These are phyloP conservation scores for Diarsia rubi DNA, from an alignment of 2,888 invertebrate genomes.

Conservation along the genomic window DNA sequence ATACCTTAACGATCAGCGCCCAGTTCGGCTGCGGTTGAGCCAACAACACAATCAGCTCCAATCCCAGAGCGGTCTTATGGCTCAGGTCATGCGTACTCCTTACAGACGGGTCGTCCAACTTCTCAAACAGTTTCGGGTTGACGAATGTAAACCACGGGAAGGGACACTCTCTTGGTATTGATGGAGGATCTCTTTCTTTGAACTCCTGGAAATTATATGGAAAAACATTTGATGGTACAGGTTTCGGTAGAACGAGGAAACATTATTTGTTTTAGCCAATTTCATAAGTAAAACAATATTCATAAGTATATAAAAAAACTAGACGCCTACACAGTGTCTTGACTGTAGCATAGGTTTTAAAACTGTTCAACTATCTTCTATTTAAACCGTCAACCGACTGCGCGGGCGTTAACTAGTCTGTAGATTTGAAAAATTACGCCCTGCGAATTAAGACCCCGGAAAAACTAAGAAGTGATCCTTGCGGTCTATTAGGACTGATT, in stretches of 20 bases:
- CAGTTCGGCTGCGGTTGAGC: slow-evolving; percentile 95
- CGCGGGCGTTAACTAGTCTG: background rate
- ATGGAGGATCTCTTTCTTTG: slow-evolving; percentile 76
- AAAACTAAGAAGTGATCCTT: too few species aligned
- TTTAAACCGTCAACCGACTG: background rate
- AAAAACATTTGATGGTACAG: too few species aligned
- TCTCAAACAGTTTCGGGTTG: slow-evolving; percentile 91
- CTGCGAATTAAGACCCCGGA: background rate
- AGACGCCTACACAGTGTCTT: too few species aligned
- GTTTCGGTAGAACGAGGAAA: too few species aligned
- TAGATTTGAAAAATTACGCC: background rate
- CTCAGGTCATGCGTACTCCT: slow-evolving; percentile 88
- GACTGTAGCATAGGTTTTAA: background rate
- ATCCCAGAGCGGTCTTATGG: slow-evolving; percentile 91
- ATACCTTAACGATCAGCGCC: slow-evolving; percentile 94
- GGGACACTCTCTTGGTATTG: slow-evolving; percentile 83
- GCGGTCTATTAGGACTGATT: too few species aligned
- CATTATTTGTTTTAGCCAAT: background rate
- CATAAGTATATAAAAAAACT: too few species aligned
- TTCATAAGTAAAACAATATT: background rate
- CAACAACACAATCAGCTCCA: slow-evolving; percentile 93
- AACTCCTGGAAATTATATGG: slow-evolving; percentile 77
- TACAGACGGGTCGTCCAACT: slow-evolving; percentile 79
- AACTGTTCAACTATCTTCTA: background rate
- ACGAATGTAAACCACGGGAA: slow-evolving; percentile 94